Conservation (phyloP, 2,797 vertebrate genomes). For the Enteromius afrohamiltoni region DNA sequence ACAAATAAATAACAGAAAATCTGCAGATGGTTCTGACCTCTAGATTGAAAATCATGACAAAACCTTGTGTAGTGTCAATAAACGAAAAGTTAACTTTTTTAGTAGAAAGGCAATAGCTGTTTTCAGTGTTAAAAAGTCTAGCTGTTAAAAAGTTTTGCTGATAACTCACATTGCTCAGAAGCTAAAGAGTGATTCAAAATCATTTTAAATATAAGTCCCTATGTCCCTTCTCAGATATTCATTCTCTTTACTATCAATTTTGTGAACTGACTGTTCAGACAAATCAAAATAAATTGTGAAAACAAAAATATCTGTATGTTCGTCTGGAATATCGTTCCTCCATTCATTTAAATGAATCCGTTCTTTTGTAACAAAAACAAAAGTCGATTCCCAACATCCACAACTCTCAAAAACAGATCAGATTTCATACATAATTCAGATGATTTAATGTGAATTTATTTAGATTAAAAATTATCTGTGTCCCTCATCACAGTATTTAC, state of each 20-base stretch:
- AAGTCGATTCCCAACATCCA: background rate
- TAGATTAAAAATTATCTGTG: background rate
- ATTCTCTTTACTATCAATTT: background rate
- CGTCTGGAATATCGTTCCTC: background rate
- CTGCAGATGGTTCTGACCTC: background rate
- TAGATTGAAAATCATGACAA: background rate
- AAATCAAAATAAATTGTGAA: background rate
- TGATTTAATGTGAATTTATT: background rate
- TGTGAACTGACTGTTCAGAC: background rate
- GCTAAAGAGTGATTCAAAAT: background rate
- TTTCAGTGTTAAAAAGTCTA: background rate
- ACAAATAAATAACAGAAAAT: background rate
- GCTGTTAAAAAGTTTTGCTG: too few relatives aligned
- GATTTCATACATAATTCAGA: background rate
- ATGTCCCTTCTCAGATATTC: background rate
- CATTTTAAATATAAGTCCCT: background rate
- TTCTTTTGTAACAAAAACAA: background rate
- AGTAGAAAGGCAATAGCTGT: background rate
- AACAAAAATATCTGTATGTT: conserved; percentile 2
- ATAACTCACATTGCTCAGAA: background rate
- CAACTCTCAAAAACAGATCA: background rate
- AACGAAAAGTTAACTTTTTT: background rate
- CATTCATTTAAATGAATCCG: background rate
- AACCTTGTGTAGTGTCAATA: background rate
- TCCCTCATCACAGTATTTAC: background rate